A percentile compares a stretch with the other conserved stretches of the same genome.
These are phyloP conservation scores for Theristus sp. DNA, from an alignment of 2,888 invertebrate genomes.

Conservation along the genomic window DNA sequence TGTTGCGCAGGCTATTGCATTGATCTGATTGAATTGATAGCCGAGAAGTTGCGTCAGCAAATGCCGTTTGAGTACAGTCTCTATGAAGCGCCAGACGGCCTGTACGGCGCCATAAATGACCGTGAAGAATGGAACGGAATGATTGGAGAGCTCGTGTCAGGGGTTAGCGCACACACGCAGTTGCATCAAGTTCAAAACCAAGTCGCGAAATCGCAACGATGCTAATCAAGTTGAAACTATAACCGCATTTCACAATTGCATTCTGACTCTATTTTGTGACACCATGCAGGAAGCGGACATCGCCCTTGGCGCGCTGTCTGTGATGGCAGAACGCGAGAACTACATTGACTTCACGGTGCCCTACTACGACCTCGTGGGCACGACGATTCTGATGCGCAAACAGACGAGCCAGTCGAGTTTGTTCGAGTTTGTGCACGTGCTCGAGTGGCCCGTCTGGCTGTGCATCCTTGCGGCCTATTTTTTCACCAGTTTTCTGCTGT, in stretches of 20 bases:
- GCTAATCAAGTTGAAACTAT: too few species aligned
- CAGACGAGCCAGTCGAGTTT: constrained; percentile 71
- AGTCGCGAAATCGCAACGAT: too few species aligned
- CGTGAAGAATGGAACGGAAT: constrained; percentile 61
- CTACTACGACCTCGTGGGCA: constrained; percentile 89
- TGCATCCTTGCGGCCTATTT: constrained; percentile 85
- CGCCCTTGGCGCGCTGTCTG: constrained; percentile 74
- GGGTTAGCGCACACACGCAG: constrained; percentile 43
- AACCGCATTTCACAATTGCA: too few species aligned
- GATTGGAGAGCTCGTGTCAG: constrained; percentile 51
- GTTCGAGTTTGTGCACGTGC: constrained; percentile 71
- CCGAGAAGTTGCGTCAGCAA: constrained; percentile 42
- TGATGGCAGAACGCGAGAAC: constrained; percentile 89
- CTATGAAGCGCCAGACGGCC: constrained; percentile 42
- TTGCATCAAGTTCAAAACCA: too few species aligned
- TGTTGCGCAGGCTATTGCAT: constrained; percentile 62
- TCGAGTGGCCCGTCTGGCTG: constrained; percentile 89
- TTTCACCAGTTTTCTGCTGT: constrained; percentile 80
- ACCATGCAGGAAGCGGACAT: constrained; percentile 67
- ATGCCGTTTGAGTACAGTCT: neutral
- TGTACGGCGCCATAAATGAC: constrained; percentile 72
- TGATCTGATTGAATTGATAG: constrained; percentile 71
- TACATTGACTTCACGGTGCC: constrained; percentile 96
- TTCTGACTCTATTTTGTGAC: too few species aligned
- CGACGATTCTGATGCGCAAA: constrained; percentile 81